Percentiles rank a stretch among this genome's conserved stretches.
Conservation (phyloP, 64 coral and sea anemone genomes). For the Platygyra sinensis region DNA sequence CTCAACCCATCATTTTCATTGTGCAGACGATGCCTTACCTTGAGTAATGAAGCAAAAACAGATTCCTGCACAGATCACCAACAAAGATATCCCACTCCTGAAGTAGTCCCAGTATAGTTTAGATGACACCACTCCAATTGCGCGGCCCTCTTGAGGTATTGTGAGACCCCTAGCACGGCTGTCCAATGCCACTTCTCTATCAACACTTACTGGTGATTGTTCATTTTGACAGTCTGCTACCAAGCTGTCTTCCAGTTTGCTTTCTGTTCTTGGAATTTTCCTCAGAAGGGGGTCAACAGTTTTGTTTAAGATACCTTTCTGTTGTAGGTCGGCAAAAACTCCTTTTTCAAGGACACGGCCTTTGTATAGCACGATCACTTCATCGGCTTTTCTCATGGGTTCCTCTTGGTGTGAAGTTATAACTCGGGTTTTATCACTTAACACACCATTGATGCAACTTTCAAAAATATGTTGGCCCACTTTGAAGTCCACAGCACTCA, state of each 20-base stretch:
- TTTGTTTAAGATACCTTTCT: neutral
- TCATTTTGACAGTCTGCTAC: neutral
- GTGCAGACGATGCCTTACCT: neutral
- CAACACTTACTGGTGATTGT: neutral
- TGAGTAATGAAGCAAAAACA: neutral
- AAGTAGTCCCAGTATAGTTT: slow-evolving; percentile 29
- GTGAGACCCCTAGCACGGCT: neutral
- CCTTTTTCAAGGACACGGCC: slow-evolving; percentile 1
- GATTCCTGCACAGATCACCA: neutral
- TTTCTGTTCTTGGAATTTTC: neutral
- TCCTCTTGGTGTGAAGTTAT: slow-evolving; percentile 3
- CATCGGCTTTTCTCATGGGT: slow-evolving; percentile 7
- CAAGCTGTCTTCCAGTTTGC: neutral
- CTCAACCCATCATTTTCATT: neutral
- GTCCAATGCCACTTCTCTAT: neutral
- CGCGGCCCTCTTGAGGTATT: neutral
- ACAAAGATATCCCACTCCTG: neutral
- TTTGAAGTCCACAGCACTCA: slow-evolving; percentile 19
- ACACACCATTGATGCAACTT: slow-evolving; percentile 15
- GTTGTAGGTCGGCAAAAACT: neutral
- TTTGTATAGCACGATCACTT: slow-evolving; percentile 13
- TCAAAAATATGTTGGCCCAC: slow-evolving; percentile 27
- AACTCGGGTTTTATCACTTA: neutral
- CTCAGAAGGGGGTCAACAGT: neutral
- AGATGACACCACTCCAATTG: slow-evolving; percentile 2